Conservation (phyloP, 2,113 vertebrate species). For the Cepphus grylle region DNA sequence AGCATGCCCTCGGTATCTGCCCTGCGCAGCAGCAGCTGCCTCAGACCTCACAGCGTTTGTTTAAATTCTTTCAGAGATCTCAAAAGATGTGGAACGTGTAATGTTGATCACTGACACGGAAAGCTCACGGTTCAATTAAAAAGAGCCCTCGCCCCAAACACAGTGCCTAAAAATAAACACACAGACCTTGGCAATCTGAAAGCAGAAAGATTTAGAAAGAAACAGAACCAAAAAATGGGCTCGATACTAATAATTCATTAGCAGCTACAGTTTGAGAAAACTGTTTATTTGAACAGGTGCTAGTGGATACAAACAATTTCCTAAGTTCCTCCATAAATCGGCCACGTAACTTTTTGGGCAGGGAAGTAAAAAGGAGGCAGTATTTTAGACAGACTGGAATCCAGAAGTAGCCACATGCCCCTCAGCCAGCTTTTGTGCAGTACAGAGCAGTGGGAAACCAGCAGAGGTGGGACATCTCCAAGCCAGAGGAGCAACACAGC, state of each 20-base stretch:
- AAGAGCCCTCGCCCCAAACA: not conserved
- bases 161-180: not conserved
- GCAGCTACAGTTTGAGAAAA: not conserved
- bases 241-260: not conserved
- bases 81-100: not conserved
- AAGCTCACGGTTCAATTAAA: constrained; percentile 15
- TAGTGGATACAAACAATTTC: not conserved
- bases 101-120: not conserved
- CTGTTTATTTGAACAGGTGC: constrained; percentile 27
- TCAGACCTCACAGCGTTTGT: constrained; percentile 41
- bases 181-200: not conserved
- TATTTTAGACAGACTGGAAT: not conserved
- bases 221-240: not conserved
- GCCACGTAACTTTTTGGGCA: not conserved
- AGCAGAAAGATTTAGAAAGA: not conserved
- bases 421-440: not conserved
- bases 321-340: not conserved
- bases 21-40: not conserved
- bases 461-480: not conserved
- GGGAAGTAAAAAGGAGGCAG: not conserved
- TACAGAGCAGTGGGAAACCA: not conserved
- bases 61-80: constrained; percentile 29
- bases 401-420: not conserved
- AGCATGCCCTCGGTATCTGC: not conserved
- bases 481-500: not conserved